Conservation (phyloP, 2,113 vertebrate genomes). For the Poeciliopsis turrubarensis region DNA sequence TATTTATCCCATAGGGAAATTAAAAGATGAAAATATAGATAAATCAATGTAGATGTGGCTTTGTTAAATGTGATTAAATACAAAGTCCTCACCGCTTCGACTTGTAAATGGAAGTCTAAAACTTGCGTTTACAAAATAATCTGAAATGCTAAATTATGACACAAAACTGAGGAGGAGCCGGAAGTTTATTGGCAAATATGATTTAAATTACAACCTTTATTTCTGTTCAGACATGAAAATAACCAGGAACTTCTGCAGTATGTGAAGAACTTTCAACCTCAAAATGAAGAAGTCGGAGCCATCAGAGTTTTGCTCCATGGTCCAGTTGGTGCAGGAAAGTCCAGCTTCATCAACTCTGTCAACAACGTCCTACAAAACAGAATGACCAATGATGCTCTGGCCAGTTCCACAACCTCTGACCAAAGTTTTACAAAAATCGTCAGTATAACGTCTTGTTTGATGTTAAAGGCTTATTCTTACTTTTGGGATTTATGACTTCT, state of each 20-base stretch:
- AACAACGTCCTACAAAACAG: background rate
- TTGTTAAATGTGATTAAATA: too few relatives aligned
- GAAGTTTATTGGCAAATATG: too few relatives aligned
- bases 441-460: background rate
- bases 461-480: background rate
- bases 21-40: too few relatives aligned
- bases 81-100: too few relatives aligned
- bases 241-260: background rate
- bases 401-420: background rate
- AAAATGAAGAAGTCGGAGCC: background rate
- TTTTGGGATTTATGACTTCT: background rate
- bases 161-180: too few relatives aligned
- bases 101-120: too few relatives aligned
- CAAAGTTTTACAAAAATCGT: background rate
- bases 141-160: too few relatives aligned
- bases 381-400: background rate
- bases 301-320: background rate
- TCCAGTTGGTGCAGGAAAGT: background rate
- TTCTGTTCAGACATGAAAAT: background rate
- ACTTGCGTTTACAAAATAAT: too few relatives aligned
- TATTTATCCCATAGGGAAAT: too few relatives aligned
- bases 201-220: background rate
- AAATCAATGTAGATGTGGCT: too few relatives aligned
- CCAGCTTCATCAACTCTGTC: constrained; percentile 2
- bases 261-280: background rate